Percentiles rank a stretch among this genome's conserved stretches.
These are phyloP conservation scores for Pristionchus entomophagus DNA, from an alignment of 2,888 invertebrate genomes.

Conservation along the genomic window DNA sequence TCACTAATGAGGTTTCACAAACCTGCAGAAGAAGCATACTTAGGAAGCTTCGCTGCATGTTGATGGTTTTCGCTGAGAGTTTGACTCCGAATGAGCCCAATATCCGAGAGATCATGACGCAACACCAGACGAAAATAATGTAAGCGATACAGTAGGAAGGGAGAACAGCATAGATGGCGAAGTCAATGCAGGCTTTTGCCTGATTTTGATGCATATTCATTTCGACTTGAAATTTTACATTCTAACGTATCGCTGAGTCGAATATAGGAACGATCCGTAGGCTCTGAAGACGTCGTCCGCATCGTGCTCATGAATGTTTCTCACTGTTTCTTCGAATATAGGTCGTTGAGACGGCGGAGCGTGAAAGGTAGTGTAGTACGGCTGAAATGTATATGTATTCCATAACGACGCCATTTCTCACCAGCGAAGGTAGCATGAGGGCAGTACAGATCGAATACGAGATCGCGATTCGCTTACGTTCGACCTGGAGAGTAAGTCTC, in stretches of 20 bases:
- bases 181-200: neutral
- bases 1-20: no score
- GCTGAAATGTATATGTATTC: no score
- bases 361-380: neutral
- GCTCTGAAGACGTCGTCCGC: neutral
- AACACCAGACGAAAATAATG: neutral
- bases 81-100: neutral
- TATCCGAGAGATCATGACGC: neutral
- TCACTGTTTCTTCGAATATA: neutral
- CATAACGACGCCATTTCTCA: no score
- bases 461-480: neutral
- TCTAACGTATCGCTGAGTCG: neutral
- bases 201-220: neutral
- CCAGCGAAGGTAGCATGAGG: neutral
- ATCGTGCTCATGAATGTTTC: neutral
- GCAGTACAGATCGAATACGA: neutral
- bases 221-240: neutral
- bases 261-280: neutral
- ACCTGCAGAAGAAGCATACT: constrained; percentile 2
- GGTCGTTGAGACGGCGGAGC: neutral
- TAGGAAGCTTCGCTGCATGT: constrained; percentile 10
- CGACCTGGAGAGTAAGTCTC: no score
- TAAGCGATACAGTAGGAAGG: neutral
- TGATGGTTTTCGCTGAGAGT: constrained; percentile 5
- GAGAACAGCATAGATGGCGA: neutral